Evolutionary conservation across 2,888 invertebrate species (phyloP), one percentile per base, ranked within the genome.

Genomic region (Drosophila pegasa): DNA sequence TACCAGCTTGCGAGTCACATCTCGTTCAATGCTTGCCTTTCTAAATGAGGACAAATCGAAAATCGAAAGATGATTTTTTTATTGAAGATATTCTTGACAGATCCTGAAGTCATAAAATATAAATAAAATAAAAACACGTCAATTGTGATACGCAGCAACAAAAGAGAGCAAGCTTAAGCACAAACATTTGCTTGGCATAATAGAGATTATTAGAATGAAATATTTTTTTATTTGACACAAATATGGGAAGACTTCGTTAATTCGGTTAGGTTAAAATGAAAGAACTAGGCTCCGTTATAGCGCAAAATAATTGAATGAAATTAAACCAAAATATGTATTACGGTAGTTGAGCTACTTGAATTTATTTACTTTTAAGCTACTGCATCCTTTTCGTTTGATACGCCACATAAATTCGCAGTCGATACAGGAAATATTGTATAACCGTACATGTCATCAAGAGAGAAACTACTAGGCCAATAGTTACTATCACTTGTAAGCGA

Each of bases 131-230:
- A 40, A 62, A 33, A n/a, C 29, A 48, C 25, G 33, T 45, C 38
- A 51, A 52, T 61, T 56, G 54, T 37, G 43, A 68, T 61, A 35
- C 62, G 27, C 48, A 57, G 45, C 65, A 71, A 68, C 54, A 64
- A 68, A 56, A 33, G 48, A 56, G 25, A 59, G 5, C 16, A 58
- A 78, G 66, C 64, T 71, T 62, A 71, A 64, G 62, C 69, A 74
- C 64, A 76, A 79, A 64, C 71, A 77, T 76, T 79, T 74, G 69
- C 55, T 77, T 74, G 67, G 66, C 71, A 75, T 70, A 70, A 70
- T 65, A 60, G 50, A 45, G 16, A 31, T 18, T 58, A 27, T 25
- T 8, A 16, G 20, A 14, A 16, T 20, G 27, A 38, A 25, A n/a
- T n/a, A 2, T 14, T 41, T 3, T 9, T 22, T 22, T 43, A 41